phyloP scores from a whole-genome alignment of 1,140 invertebrate species.

The Microplitis mediator region DNA sequence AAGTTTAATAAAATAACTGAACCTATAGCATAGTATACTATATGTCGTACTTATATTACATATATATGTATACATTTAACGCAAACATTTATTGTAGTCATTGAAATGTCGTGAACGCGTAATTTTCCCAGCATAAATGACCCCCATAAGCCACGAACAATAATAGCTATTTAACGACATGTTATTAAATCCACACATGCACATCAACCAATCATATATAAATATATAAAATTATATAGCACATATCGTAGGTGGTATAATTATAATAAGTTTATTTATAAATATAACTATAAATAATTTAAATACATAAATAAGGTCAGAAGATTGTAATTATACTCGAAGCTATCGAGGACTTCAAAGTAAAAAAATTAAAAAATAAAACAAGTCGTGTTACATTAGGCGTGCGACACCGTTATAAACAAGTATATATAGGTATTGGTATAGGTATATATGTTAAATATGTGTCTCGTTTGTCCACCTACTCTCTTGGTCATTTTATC shows the following conservation, averaged over 20 bases:
- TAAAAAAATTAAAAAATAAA: not conserved
- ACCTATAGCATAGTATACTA: too few species aligned
- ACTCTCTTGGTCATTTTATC: too few species aligned
- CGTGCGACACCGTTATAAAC: too few species aligned
- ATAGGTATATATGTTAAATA: too few species aligned
- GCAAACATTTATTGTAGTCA: constrained; percentile 26
- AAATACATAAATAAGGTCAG: not conserved
- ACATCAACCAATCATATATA: not conserved
- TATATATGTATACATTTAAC: not conserved
- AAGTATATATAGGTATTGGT: too few species aligned
- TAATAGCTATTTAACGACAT: constrained; percentile 19
- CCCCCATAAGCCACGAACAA: constrained; percentile 18
- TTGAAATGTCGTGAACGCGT: constrained; percentile 19
- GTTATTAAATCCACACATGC: constrained; percentile 8
- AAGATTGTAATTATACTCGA: not conserved
- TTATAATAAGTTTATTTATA: too few species aligned
- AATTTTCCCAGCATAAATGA: constrained; percentile 7
- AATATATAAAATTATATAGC: not conserved
- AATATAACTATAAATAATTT: too few species aligned
- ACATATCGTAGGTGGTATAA: not conserved
- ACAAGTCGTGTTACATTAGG: too few species aligned
- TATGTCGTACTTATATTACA: not conserved
- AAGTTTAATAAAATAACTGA: not conserved
- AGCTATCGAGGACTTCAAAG: not conserved
- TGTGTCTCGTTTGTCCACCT: too few species aligned